phyloP scores from a whole-genome alignment of 2,797 vertebrate genomes.

The Margarornis squamiger region DNA sequence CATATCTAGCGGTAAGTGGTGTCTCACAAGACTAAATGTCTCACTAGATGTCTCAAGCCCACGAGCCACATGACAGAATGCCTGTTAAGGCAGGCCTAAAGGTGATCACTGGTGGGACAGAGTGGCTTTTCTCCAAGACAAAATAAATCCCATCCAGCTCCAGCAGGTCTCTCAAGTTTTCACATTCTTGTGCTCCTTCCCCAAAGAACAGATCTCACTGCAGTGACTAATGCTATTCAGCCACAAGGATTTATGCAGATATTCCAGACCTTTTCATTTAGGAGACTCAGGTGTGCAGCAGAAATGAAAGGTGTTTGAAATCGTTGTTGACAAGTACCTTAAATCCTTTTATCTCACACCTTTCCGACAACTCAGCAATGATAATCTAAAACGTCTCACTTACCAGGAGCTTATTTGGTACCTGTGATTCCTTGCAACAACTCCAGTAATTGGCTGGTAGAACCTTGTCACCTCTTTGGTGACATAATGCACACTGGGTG shows the following conservation, averaged over 20 bases:
- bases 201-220: neutral
- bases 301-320: neutral
- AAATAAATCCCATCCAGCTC: neutral
- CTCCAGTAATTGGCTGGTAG: neutral
- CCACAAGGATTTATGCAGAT: neutral
- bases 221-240: neutral
- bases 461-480: neutral
- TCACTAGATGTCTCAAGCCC: neutral
- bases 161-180: neutral
- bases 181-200: neutral
- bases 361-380: neutral
- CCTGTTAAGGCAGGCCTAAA: neutral
- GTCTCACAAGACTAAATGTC: neutral
- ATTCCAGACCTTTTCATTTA: neutral
- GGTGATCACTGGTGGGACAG: accelerated
- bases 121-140: neutral
- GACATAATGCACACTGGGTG: neutral
- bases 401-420: neutral
- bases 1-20: accelerated
- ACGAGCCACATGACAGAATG: accelerated
- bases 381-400: neutral
- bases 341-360: neutral
- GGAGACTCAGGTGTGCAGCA: neutral
- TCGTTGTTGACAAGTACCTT: neutral
- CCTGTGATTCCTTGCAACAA: neutral